These are phyloP conservation scores for Anarsia innoxiella DNA, from an alignment of 2,888 invertebrate species.

Conservation along the genomic window DNA sequence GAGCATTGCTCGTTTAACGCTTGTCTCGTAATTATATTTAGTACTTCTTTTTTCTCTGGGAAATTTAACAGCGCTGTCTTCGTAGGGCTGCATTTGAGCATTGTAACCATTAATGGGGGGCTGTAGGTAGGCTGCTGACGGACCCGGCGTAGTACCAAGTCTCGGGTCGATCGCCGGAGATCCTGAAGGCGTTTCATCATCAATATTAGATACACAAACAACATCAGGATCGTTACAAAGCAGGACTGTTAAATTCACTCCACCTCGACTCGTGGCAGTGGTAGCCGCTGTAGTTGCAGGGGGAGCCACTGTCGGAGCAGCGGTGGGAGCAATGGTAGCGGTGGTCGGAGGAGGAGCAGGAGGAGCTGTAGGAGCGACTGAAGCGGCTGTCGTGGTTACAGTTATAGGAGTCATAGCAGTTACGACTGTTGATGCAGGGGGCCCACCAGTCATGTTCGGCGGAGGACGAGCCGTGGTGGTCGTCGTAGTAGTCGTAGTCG, in stretches of 20 bases:
- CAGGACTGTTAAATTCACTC: conserved; percentile 47
- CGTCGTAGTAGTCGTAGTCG: conserved; percentile 29
- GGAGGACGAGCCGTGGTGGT: conserved; percentile 19
- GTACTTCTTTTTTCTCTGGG: conserved; percentile 50
- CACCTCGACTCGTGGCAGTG: conserved; percentile 33
- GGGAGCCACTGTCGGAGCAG: conserved; percentile 15
- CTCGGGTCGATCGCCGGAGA: conserved; percentile 64
- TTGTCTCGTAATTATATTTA: conserved; percentile 15
- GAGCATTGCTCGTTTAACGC: too few species aligned
- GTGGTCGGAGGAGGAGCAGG: conserved; percentile 14
- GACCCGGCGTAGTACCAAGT: conserved; percentile 54
- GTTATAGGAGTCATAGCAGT: conserved; percentile 18
- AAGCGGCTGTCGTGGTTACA: conserved; percentile 21
- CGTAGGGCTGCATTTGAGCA: conserved; percentile 42
- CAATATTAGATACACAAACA: conserved; percentile 63
- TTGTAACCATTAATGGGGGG: conserved; percentile 49
- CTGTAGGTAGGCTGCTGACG: conserved; percentile 41
- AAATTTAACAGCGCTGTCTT: conserved; percentile 58
- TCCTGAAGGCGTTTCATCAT: conserved; percentile 51
- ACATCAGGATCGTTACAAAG: conserved; percentile 59
- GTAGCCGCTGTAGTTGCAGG: conserved; percentile 24
- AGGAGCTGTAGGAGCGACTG: conserved; percentile 3
- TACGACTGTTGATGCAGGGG: conserved; percentile 5
- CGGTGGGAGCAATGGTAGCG: conserved; percentile 19
- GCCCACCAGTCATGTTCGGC: conserved; percentile 20